A percentile compares a stretch with the other conserved stretches of the same genome.
Evolutionary conservation across 2,797 vertebrate genomes (phyloP).

Genomic region (Parauchenoglanis ngamensis): DNA sequence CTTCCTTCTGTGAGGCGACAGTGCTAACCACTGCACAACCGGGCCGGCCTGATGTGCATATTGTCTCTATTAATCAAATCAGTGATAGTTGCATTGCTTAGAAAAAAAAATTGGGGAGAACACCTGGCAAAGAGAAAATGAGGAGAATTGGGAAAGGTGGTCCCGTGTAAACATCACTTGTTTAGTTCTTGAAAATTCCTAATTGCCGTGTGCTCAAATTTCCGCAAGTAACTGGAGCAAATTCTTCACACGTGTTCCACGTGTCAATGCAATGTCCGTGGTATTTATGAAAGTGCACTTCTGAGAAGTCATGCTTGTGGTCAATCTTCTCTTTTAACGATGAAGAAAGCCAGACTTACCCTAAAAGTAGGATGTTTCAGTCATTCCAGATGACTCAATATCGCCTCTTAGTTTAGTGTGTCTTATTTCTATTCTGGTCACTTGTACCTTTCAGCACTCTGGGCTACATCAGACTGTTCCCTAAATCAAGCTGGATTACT

Average conservation of each 20-base stretch:
- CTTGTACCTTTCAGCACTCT: conserved; percentile 9
- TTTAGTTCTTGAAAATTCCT: conserved; percentile 3
- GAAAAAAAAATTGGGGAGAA: neutral
- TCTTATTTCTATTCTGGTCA: conserved; percentile 44
- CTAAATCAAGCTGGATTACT: conserved; percentile 33
- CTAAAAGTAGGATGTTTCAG: conserved; percentile 36
- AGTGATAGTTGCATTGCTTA: neutral
- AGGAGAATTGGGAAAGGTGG: neutral
- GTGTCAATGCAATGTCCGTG: conserved; percentile 6
- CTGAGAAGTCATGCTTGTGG: conserved; percentile 47
- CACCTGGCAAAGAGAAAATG: neutral
- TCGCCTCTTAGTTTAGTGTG: conserved; percentile 17
- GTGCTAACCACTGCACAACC: too few species aligned
- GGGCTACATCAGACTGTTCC: conserved; percentile 9
- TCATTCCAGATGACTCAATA: conserved; percentile 49
- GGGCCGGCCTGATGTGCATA: neutral
- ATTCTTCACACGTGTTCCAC: conserved; percentile 38
- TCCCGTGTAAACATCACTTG: conserved; percentile 5
- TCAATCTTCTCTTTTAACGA: conserved; percentile 34
- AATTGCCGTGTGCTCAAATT: neutral
- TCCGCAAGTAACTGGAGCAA: conserved; percentile 12
- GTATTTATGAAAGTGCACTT: conserved; percentile 24
- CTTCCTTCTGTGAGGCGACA: too few species aligned
- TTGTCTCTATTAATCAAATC: neutral
- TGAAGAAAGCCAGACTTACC: conserved; percentile 34